These are phyloP conservation scores for Mystacornis crossleyi DNA, from an alignment of 2,113 vertebrate species.

Conservation along the genomic window DNA sequence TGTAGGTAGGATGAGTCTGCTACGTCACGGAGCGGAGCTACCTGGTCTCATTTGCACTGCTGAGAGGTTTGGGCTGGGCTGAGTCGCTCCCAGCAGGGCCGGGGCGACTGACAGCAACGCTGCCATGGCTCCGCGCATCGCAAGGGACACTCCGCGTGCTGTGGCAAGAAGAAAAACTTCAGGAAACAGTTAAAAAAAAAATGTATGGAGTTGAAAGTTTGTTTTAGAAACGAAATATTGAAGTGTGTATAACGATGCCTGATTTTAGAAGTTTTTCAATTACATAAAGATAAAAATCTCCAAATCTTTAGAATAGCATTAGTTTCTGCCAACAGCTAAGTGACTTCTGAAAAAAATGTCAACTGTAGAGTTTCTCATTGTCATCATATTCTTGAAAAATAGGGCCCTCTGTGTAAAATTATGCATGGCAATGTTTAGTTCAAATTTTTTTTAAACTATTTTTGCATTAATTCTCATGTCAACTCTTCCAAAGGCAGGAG, in stretches of 20 bases:
- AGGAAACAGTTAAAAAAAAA: constrained; percentile 57
- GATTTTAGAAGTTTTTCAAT: neutral
- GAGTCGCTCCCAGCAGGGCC: constrained; percentile 81
- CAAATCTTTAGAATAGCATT: neutral
- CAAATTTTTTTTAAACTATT: neutral
- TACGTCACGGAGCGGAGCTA: constrained; percentile 71
- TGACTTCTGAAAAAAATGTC: neutral
- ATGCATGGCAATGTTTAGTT: neutral
- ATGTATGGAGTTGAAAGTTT: neutral
- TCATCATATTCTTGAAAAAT: neutral
- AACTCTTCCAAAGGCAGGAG: neutral
- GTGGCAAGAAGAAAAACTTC: constrained; percentile 84
- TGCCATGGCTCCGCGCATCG: constrained; percentile 88
- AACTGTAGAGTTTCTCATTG: neutral
- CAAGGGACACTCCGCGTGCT: constrained; percentile 90
- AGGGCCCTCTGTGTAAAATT: neutral
- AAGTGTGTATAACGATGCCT: neutral
- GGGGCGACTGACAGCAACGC: constrained; percentile 82
- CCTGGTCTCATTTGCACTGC: constrained; percentile 92
- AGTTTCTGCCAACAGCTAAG: neutral
- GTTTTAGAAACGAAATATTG: neutral
- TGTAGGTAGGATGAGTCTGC: constrained; percentile 16
- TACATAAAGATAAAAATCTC: neutral
- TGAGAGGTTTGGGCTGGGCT: constrained; percentile 82
- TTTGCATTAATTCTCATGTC: neutral